Percentiles rank a stretch among this genome's conserved stretches.
phyloP scores from a whole-genome alignment of 2,888 invertebrate genomes.

The Mythimna albipuncta region DNA sequence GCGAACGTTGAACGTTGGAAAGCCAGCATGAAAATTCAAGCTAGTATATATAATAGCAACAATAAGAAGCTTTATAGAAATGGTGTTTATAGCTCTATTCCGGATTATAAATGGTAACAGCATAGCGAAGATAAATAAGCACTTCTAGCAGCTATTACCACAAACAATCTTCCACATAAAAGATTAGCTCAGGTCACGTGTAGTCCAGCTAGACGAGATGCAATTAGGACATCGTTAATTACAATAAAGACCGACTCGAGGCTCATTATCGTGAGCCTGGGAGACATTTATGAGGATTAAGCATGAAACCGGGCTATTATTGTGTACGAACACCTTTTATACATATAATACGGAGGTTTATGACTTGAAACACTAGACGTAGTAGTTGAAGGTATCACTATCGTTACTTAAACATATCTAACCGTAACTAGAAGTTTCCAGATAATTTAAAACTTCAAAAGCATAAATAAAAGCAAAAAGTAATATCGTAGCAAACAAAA shows the following conservation, averaged over 20 bases:
- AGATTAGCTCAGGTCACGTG: conserved; percentile 42
- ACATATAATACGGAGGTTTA: conserved; percentile 7
- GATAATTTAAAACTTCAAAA: conserved; percentile 12
- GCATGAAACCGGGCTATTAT: conserved; percentile 41
- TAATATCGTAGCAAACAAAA: conserved; percentile 1
- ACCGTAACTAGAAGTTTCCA: not conserved
- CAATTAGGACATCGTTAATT: conserved; percentile 75
- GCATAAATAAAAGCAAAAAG: conserved; percentile 1
- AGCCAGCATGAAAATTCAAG: not conserved
- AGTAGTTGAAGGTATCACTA: not conserved
- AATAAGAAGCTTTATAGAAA: conserved; percentile 9
- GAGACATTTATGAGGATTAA: conserved; percentile 62
- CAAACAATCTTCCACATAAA: conserved; percentile 22
- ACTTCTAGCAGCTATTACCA: conserved; percentile 17
- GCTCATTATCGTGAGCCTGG: conserved; percentile 67
- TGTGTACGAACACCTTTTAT: conserved; percentile 19
- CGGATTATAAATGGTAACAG: not conserved
- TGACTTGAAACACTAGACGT: conserved; percentile 12
- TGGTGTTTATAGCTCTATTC: conserved; percentile 24
- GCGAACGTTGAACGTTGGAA: not conserved
- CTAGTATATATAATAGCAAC: not conserved
- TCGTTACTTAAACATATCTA: conserved; percentile 4
- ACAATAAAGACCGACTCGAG: conserved; percentile 66
- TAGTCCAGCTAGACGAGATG: conserved; percentile 52
- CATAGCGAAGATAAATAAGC: conserved; percentile 7